Conservation (phyloP, 92 coral and sea anemone species). For the Zoanthus sociatus region DNA sequence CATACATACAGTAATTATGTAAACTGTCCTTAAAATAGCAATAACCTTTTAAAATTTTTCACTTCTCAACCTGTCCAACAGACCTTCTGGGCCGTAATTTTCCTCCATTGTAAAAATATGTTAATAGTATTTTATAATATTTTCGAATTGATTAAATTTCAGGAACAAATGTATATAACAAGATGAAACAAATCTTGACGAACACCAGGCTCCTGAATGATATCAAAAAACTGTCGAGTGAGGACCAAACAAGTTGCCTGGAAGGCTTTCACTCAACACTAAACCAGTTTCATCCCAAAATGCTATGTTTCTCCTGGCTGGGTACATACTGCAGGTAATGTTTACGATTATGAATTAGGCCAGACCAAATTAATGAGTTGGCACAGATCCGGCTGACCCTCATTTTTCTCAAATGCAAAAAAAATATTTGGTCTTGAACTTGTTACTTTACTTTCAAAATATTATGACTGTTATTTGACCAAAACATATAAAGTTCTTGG, state of each 20-base stretch:
- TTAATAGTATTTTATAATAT: background rate
- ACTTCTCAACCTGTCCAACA: background rate
- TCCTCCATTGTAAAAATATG: background rate
- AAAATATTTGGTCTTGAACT: too few species aligned
- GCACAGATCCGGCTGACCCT: too few species aligned
- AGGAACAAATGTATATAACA: background rate
- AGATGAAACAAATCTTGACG: background rate
- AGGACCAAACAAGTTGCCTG: background rate
- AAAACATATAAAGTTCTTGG: background rate
- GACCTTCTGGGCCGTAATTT: background rate
- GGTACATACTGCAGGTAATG: constrained; percentile 5
- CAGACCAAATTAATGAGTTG: too few species aligned
- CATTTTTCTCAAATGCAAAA: too few species aligned
- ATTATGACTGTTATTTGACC: background rate
- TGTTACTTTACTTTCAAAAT: background rate
- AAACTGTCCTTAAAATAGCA: background rate
- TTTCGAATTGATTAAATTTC: background rate
- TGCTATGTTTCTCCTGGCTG: background rate
- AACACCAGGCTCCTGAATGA: background rate
- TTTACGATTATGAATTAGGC: background rate
- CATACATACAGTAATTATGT: background rate
- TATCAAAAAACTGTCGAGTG: background rate
- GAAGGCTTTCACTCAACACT: constrained; percentile 1
- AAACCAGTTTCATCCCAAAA: constrained; percentile 4
- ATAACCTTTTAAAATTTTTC: background rate